Evolutionary conservation across 2,113 vertebrate species (phyloP).

Genomic region (Azemiops feae): DNA sequence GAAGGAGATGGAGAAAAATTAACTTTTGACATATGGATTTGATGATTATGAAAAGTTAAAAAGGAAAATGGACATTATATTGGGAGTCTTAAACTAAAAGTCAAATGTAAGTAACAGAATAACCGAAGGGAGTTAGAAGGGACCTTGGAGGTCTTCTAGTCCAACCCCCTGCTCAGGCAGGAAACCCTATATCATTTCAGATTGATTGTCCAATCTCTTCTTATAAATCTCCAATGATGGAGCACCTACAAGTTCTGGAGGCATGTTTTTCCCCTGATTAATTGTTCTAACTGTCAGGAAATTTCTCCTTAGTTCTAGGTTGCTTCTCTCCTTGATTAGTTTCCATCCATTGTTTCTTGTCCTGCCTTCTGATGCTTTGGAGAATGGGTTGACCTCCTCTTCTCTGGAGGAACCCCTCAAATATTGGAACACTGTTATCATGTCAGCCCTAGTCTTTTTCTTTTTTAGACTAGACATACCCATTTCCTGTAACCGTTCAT

Average conservation of each 20-base stretch:
- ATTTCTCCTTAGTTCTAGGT: not conserved
- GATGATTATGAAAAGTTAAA: too few species aligned
- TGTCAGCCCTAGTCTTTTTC: not conserved
- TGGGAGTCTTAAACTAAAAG: too few species aligned
- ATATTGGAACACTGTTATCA: not conserved
- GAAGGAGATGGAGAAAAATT: too few species aligned
- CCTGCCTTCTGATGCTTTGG: not conserved
- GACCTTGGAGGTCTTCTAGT: too few species aligned
- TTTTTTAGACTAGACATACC: not conserved
- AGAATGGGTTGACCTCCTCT: not conserved
- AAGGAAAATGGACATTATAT: too few species aligned
- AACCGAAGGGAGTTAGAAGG: too few species aligned
- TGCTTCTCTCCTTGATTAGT: not conserved
- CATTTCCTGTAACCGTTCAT: not conserved
- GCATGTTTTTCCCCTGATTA: fast-evolving
- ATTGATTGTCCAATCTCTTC: too few species aligned
- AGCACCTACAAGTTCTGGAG: not conserved
- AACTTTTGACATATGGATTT: too few species aligned
- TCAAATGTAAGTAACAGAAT: too few species aligned
- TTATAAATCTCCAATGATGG: too few species aligned
- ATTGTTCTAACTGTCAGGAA: not conserved
- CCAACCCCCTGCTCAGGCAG: too few species aligned
- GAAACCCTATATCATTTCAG: too few species aligned
- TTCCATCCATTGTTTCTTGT: not conserved
- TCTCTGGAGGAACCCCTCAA: not conserved